phyloP scores from a whole-genome alignment of 2,888 invertebrate genomes.

The Orthonychiurus folsomi region DNA sequence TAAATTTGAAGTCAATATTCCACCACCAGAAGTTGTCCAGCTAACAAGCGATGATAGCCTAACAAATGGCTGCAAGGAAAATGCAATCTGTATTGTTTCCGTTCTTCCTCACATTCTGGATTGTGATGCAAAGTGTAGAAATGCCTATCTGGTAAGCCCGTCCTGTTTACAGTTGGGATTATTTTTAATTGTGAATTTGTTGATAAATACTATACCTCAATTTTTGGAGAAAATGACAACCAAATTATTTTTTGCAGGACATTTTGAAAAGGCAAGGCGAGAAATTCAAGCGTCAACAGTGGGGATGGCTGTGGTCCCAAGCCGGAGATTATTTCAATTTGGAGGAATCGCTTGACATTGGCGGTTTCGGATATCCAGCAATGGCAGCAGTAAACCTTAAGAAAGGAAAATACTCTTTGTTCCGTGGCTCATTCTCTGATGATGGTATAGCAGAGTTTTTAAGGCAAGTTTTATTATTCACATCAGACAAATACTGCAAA shows the following conservation, averaged over 20 bases:
- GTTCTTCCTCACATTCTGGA: constrained; percentile 92
- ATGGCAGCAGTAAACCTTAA: constrained; percentile 93
- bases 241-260: constrained; percentile 36
- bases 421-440: constrained; percentile 87
- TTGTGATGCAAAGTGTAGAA: constrained; percentile 85
- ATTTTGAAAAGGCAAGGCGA: constrained; percentile 67
- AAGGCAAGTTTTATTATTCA: constrained; percentile 13
- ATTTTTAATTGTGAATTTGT: not conserved
- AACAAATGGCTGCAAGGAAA: constrained; percentile 68
- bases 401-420: constrained; percentile 90
- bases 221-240: constrained; percentile 57
- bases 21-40: constrained; percentile 80
- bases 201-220: too few relatives aligned
- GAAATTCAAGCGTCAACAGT: constrained; percentile 63
- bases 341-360: constrained; percentile 85
- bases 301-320: constrained; percentile 87
- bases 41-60: constrained; percentile 54
- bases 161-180: constrained; percentile 5
- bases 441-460: constrained; percentile 62
- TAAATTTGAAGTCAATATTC: constrained; percentile 76
- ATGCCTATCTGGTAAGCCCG: constrained; percentile 58
- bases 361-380: constrained; percentile 97
- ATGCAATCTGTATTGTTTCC: constrained; percentile 82
- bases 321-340: constrained; percentile 74
- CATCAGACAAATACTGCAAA: too few relatives aligned